Percentiles rank a stretch among this genome's conserved stretches.
These are phyloP conservation scores for Fratercula arctica DNA, from an alignment of 2,797 vertebrate species.

Conservation along the genomic window DNA sequence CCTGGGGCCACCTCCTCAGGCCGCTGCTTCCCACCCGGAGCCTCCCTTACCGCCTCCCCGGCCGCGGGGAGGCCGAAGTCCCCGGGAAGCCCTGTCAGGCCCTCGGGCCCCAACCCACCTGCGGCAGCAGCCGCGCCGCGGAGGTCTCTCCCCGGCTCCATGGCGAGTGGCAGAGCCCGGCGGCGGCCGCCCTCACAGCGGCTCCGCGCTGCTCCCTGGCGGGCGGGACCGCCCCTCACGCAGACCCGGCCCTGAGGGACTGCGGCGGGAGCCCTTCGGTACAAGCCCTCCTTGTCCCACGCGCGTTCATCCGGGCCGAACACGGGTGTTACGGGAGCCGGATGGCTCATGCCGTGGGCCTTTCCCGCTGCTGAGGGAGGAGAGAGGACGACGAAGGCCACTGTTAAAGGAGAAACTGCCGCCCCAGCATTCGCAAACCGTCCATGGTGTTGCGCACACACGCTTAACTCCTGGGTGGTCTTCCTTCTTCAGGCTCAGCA, in stretches of 20 bases:
- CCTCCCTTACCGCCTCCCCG: too few relatives aligned
- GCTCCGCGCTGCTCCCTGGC: background rate
- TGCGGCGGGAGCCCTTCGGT: fast-evolving
- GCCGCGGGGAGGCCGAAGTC: too few relatives aligned
- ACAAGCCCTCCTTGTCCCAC: fast-evolving
- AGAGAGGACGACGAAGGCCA: too few relatives aligned
- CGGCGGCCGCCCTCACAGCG: too few relatives aligned
- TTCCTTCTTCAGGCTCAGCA: background rate
- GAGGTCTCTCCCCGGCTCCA: background rate
- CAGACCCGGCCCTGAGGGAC: too few relatives aligned
- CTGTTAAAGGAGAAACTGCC: background rate
- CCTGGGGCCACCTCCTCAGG: fast-evolving
- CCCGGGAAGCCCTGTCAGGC: too few relatives aligned
- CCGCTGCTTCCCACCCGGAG: fast-evolving
- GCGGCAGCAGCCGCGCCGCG: too few relatives aligned
- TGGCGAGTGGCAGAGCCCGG: background rate
- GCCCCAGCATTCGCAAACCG: background rate
- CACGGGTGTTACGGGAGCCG: fast-evolving
- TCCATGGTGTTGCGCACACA: too few relatives aligned
- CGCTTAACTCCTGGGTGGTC: too few relatives aligned
- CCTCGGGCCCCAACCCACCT: too few relatives aligned
- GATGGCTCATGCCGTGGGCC: background rate
- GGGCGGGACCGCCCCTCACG: background rate
- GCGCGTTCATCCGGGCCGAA: fast-evolving
- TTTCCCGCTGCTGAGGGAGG: background rate